phyloP scores from a whole-genome alignment of 1,140 invertebrate genomes.

The Caerostris darwini region DNA sequence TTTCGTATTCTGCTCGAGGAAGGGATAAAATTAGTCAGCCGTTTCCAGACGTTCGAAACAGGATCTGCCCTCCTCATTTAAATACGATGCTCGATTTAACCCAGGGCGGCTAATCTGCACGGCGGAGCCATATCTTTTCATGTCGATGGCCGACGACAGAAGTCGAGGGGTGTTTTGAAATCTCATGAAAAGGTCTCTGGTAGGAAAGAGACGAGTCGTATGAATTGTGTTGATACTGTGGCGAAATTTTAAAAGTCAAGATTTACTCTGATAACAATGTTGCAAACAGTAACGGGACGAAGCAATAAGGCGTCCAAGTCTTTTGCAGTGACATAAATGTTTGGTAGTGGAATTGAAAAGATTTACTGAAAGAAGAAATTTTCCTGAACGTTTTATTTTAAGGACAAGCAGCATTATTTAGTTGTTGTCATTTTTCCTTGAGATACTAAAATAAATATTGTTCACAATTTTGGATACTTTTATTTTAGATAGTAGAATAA shows the following conservation, averaged over 20 bases:
- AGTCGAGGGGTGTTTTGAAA: slow-evolving; percentile 15
- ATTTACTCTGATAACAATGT: too few relatives aligned
- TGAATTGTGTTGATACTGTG: neutral
- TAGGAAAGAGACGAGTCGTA: neutral
- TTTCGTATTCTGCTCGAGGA: slow-evolving; percentile 59
- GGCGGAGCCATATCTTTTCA: slow-evolving; percentile 24
- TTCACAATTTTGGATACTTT: too few relatives aligned
- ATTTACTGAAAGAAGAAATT: too few relatives aligned
- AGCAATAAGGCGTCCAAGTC: too few relatives aligned
- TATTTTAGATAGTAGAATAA: too few relatives aligned
- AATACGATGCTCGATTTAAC: slow-evolving; percentile 64
- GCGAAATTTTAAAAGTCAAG: neutral
- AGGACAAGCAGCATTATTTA: too few relatives aligned
- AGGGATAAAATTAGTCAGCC: slow-evolving; percentile 71
- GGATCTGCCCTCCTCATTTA: slow-evolving; percentile 59
- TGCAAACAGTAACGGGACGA: too few relatives aligned
- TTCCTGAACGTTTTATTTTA: too few relatives aligned
- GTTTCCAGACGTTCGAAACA: slow-evolving; percentile 58
- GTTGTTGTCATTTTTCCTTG: too few relatives aligned
- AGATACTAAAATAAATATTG: too few relatives aligned
- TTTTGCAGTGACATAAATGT: too few relatives aligned
- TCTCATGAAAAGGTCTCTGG: neutral
- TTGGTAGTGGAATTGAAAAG: too few relatives aligned
- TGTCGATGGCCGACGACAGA: slow-evolving; percentile 9
- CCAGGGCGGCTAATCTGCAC: slow-evolving; percentile 45